Evolutionary conservation across 1,140 invertebrate species (phyloP).

Genomic region (Cotesia chilonis): DNA sequence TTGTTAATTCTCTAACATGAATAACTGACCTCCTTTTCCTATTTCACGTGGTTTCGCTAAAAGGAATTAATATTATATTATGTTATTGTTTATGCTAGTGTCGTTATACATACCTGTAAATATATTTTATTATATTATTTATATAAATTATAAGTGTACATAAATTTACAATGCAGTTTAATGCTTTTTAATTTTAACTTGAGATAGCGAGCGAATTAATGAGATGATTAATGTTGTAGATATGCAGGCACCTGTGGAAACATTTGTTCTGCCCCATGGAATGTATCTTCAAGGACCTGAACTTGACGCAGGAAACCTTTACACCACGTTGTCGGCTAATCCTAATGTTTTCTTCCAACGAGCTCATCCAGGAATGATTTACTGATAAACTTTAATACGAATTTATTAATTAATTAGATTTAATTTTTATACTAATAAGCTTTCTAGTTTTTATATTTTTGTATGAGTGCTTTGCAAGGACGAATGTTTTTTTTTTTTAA

Average conservation of each 20-base stretch:
- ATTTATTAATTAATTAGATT: slow-evolving; percentile 1
- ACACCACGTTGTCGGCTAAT: slow-evolving; percentile 83
- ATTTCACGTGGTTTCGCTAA: too few species aligned
- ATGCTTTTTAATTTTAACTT: background rate
- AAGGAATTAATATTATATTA: too few species aligned
- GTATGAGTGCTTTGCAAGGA: slow-evolving; percentile 4
- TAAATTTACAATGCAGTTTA: background rate
- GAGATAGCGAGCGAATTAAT: background rate
- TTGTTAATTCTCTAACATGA: too few species aligned
- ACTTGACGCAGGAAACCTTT: slow-evolving; percentile 75
- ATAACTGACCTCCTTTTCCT: too few species aligned
- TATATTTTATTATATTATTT: background rate
- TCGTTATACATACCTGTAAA: background rate
- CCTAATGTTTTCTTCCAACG: slow-evolving; percentile 86
- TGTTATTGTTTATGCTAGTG: background rate
- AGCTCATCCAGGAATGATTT: slow-evolving; percentile 84
- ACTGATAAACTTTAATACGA: slow-evolving; percentile 65
- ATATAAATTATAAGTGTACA: too few species aligned
- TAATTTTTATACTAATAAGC: background rate
- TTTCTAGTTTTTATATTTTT: background rate
- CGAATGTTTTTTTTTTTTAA: background rate
- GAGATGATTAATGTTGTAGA: slow-evolving; percentile 46
- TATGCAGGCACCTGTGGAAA: slow-evolving; percentile 58
- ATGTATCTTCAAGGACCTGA: slow-evolving; percentile 76
- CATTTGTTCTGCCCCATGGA: slow-evolving; percentile 67